Conservation (phyloP, 1,140 invertebrate genomes). For the Drosophila rufa region DNA sequence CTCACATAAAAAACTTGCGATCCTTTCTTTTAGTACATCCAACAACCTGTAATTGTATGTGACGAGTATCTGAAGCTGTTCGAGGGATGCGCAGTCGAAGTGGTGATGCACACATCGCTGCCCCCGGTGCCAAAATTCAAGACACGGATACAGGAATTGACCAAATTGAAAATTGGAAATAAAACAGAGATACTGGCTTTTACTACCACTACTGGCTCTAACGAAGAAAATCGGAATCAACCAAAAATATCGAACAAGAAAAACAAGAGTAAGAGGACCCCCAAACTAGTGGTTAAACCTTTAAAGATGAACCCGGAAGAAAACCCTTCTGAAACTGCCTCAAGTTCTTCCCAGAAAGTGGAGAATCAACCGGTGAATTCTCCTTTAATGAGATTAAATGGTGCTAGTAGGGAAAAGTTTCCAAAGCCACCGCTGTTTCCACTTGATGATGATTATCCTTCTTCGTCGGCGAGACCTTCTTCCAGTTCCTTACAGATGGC, state of each 20-base stretch:
- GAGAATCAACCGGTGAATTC: too few species aligned
- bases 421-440: too few species aligned
- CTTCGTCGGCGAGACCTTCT: neutral
- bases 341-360: neutral
- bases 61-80: conserved; percentile 25
- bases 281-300: neutral
- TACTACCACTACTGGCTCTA: neutral
- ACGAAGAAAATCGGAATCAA: too few species aligned
- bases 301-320: neutral
- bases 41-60: conserved; percentile 24
- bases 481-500: neutral
- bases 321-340: neutral
- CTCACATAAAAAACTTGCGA: too few species aligned
- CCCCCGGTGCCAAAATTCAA: conserved; percentile 7
- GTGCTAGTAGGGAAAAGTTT: too few species aligned
- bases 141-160: neutral
- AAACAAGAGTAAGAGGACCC: neutral
- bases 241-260: too few species aligned
- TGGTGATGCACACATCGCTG: conserved; percentile 29
- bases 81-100: conserved; percentile 1
- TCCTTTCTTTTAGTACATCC: conserved; percentile 8
- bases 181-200: conserved; percentile 11
- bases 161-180: neutral
- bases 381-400: too few species aligned
- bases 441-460: neutral